Conservation (phyloP, 23 tunicate genomes). For the Halocynthia aurantium region DNA sequence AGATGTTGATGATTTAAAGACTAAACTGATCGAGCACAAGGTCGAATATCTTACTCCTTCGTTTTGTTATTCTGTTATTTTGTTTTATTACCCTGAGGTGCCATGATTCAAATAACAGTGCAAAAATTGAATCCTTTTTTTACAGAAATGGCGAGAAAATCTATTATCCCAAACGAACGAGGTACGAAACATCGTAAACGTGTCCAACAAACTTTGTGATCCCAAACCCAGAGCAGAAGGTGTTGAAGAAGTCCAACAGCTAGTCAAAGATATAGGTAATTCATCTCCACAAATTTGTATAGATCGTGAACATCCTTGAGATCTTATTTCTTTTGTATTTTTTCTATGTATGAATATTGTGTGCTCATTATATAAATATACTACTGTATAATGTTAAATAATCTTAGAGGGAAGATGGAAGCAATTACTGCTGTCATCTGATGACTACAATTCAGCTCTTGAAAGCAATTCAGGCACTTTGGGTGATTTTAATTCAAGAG, state of each 20-base stretch:
- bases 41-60: neutral
- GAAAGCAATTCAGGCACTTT: constrained; percentile 21
- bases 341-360: neutral
- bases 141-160: constrained; percentile 34
- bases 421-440: constrained; percentile 12
- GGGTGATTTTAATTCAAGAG: constrained; percentile 16
- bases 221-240: constrained; percentile 32
- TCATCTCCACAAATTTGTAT: neutral
- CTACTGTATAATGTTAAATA: neutral
- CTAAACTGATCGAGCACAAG: constrained; percentile 12
- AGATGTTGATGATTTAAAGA: constrained; percentile 7
- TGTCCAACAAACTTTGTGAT: constrained; percentile 12
- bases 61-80: neutral
- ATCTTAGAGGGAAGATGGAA: constrained; percentile 35
- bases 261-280: constrained; percentile 24
- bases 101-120: too few species aligned
- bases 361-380: neutral
- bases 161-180: constrained; percentile 25
- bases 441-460: constrained; percentile 13
- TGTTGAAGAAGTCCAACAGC: constrained; percentile 22
- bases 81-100: too few species aligned
- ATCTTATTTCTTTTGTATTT: neutral
- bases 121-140: neutral
- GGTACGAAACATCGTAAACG: neutral
- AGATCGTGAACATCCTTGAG: too few species aligned